Conservation (phyloP, 2,113 vertebrate genomes). For the Oophaga pumilio region DNA sequence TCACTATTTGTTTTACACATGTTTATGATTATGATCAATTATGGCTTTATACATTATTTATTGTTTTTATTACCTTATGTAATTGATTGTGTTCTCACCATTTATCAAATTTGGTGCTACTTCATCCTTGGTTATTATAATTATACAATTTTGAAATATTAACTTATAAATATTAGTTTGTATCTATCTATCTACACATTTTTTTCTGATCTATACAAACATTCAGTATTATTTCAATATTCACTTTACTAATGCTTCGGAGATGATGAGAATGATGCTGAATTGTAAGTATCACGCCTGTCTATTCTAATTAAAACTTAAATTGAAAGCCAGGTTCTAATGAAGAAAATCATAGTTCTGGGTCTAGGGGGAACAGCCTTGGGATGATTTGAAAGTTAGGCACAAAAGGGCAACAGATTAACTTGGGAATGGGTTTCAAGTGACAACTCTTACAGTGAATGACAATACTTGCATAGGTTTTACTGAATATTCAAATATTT, state of each 20-base stretch:
- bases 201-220: background rate
- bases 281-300: conserved; percentile 70
- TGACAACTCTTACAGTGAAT: background rate
- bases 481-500: background rate
- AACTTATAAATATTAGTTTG: too few relatives aligned
- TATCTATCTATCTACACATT: background rate
- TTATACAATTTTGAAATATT: too few relatives aligned
- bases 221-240: background rate
- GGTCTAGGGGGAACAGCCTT: conserved; percentile 71
- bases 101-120: too few relatives aligned
- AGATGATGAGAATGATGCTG: conserved; percentile 59
- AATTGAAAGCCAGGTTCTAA: conserved; percentile 78
- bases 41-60: too few relatives aligned
- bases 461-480: background rate
- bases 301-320: conserved; percentile 79
- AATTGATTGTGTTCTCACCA: too few relatives aligned
- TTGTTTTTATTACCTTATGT: too few relatives aligned
- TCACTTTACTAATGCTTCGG: background rate
- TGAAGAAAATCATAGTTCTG: conserved; percentile 75
- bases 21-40: too few relatives aligned
- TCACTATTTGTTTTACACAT: too few relatives aligned
- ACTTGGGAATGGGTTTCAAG: conserved; percentile 24
- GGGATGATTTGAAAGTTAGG: conserved; percentile 60
- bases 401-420: conserved; percentile 66
- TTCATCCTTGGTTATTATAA: too few relatives aligned